phyloP scores from a whole-genome alignment of 23 tunicate genomes.

The Oikopleura vanhoeffeni region DNA sequence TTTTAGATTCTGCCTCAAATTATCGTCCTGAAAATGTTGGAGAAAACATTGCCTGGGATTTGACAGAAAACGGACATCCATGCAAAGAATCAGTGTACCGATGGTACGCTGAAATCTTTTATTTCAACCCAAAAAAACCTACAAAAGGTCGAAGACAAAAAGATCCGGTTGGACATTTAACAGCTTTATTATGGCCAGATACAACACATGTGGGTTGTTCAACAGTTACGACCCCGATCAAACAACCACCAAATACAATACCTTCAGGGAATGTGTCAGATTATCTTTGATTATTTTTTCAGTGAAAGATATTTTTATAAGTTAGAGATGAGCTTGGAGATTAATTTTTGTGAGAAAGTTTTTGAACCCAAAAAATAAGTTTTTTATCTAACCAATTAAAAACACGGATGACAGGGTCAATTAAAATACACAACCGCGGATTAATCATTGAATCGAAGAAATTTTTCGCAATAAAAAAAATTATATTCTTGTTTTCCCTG shows the following conservation, averaged over 20 bases:
- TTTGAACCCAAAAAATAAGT: too few species aligned
- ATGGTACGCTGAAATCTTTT: conserved; percentile 14
- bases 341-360: too few species aligned
- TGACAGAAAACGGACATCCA: conserved; percentile 11
- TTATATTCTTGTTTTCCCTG: too few species aligned
- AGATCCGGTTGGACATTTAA: conserved; percentile 11
- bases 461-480: too few species aligned
- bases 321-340: too few species aligned
- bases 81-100: conserved; percentile 6
- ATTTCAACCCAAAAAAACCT: conserved; percentile 10
- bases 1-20: background rate
- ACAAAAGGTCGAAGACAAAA: background rate
- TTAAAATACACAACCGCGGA: too few species aligned
- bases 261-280: background rate
- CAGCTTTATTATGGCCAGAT: conserved; percentile 2
- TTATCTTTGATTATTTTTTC: too few species aligned
- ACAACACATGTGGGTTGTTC: background rate
- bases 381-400: too few species aligned
- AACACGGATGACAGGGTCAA: too few species aligned
- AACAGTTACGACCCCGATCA: background rate
- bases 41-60: conserved; percentile 11
- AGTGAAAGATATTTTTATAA: too few species aligned
- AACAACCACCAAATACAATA: conserved; percentile 8
- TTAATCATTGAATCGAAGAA: too few species aligned
- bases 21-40: background rate